These are phyloP conservation scores for Carlito syrichta DNA, from an alignment of 2,113 vertebrate genomes.

Conservation along the genomic window DNA sequence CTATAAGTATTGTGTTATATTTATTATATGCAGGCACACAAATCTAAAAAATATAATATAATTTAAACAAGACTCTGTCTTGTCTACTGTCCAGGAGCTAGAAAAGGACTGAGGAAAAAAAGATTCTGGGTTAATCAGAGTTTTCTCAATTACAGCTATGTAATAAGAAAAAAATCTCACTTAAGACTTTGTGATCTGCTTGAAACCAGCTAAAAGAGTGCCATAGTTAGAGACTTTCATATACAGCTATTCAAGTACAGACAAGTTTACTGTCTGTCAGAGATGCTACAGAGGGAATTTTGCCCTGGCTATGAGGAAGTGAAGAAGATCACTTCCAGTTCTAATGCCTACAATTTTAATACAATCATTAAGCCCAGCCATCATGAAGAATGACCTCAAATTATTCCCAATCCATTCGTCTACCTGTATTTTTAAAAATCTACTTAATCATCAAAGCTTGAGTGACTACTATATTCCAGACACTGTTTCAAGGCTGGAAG, in stretches of 20 bases:
- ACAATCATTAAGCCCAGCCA: background rate
- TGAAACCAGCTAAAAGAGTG: background rate
- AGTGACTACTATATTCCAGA: background rate
- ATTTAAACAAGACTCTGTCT: background rate
- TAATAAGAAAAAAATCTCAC: background rate
- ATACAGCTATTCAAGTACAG: background rate
- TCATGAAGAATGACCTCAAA: background rate
- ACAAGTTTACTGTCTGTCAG: background rate
- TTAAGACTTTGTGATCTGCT: background rate
- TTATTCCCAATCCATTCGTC: background rate
- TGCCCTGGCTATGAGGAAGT: background rate
- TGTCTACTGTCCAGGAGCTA: background rate
- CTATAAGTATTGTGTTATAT: background rate
- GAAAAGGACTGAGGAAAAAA: background rate
- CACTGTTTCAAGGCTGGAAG: background rate
- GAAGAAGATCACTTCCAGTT: background rate
- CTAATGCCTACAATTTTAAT: background rate
- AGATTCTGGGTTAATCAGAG: background rate
- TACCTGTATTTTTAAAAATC: background rate
- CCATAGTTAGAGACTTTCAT: background rate
- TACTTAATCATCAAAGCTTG: background rate
- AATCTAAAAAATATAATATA: background rate
- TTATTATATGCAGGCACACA: background rate
- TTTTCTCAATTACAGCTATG: background rate
- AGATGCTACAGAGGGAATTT: background rate